Evolutionary conservation across 2,797 vertebrate genomes (phyloP), one percentile per base, ranked within the genome.

Genomic region (Cygnus olor): DNA sequence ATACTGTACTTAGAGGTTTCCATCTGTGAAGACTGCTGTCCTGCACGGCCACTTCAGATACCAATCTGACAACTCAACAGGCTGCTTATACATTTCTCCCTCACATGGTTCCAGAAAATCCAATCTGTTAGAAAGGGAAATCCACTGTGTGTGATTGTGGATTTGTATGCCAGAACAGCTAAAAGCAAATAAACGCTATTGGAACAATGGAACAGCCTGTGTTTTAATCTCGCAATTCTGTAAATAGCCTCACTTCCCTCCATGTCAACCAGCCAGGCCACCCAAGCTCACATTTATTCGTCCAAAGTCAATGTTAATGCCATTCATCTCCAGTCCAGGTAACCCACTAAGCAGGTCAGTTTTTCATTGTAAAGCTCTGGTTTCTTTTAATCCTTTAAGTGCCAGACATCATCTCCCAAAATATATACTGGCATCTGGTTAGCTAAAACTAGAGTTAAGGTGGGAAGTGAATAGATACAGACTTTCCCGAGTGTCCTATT

Each of bases 371-470:
- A 78, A 82, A 78, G 82, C 54, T 85, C 68, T 90, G 69, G 20
- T 69, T 88, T 80, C 57, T 68, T 87, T 71, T 90, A 90, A 85
- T 96, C 49, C 68, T 88, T 47, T 70, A 80, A 82, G 85, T 91
- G 92, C 71, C 80, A 94, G 96, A 94, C 91, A 85, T 72, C 53
- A 83, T 91, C 82, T 93, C 93, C 73, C 58, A 94, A 93, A 96
- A 96, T 94, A 94, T 74, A 82, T 34, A 18, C 6, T 10, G 61
- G 92, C 95, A 76, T 93, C 94, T 94, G 83, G 63, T 78, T 91
- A 93, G 94, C 91, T 94, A 96, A 93, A 95, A 94, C 69, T 53
- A 56, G 94, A 12, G 0, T 58, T 94, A 61, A 94, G 69, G 84
- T 93, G 91, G 92, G 94, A 69, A 92, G 91, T 51, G 64, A 74